phyloP scores from a whole-genome alignment of 2,797 vertebrate genomes.

The Onychomys arenicola region DNA sequence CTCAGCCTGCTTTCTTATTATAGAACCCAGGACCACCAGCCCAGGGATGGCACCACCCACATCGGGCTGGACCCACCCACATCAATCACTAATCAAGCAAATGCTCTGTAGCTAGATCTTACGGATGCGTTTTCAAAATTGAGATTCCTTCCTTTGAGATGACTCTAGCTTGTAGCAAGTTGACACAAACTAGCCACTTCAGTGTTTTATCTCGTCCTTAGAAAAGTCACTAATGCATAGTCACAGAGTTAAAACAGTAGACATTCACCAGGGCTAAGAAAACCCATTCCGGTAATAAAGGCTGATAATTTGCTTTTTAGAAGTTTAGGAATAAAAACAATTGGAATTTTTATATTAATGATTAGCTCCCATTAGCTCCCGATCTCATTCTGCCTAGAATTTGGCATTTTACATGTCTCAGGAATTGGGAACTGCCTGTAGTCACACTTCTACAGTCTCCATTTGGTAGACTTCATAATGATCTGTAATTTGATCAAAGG shows the following conservation, averaged over 20 bases:
- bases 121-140: background rate
- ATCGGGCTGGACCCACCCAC: too few species aligned
- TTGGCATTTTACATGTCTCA: background rate
- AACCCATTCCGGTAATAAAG: background rate
- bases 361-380: conserved; percentile 24
- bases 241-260: background rate
- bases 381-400: conserved; percentile 34
- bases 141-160: background rate
- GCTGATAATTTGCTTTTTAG: background rate
- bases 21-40: background rate
- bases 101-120: too few species aligned
- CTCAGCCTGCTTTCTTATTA: background rate
- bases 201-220: background rate
- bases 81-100: background rate
- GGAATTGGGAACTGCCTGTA: background rate
- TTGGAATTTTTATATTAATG: conserved; percentile 35
- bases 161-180: background rate
- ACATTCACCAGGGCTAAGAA: conserved; percentile 1
- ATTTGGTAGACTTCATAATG: conserved; percentile 94
- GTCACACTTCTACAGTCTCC: conserved; percentile 91
- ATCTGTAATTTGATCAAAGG: conserved; percentile 93
- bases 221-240: background rate
- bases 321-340: background rate
- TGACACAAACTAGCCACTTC: background rate
- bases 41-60: background rate